Evolutionary conservation across 1,140 invertebrate species (phyloP).

Genomic region (Drosophila insularis): DNA sequence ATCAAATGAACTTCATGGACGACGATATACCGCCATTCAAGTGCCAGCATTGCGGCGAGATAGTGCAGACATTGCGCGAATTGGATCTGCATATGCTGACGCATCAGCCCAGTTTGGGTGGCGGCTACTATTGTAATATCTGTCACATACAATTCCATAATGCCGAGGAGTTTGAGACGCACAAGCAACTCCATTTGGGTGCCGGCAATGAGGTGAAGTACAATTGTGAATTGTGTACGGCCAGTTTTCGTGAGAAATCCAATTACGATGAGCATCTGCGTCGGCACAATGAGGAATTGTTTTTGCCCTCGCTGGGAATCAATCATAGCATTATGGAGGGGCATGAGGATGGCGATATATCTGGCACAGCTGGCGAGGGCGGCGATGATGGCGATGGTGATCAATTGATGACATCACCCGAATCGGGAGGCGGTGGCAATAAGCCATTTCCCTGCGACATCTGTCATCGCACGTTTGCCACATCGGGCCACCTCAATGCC

Average conservation of each 20-base stretch:
- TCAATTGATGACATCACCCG: slow-evolving; percentile 21
- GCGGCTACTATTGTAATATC: slow-evolving; percentile 64
- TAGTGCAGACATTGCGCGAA: slow-evolving; percentile 70
- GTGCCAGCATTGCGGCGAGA: slow-evolving; percentile 68
- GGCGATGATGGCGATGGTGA: slow-evolving; percentile 32
- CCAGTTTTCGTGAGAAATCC: slow-evolving; percentile 74
- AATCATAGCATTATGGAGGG: slow-evolving; percentile 67
- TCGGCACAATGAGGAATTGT: slow-evolving; percentile 73
- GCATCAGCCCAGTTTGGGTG: slow-evolving; percentile 64
- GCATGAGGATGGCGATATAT: slow-evolving; percentile 1
- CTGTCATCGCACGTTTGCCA: slow-evolving; percentile 66
- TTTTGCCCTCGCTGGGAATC: slow-evolving; percentile 64
- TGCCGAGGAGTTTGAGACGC: slow-evolving; percentile 66
- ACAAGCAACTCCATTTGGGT: slow-evolving; percentile 69
- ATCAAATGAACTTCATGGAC: slow-evolving; percentile 77
- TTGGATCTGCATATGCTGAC: slow-evolving; percentile 66
- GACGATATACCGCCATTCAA: slow-evolving; percentile 77
- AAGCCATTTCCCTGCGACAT: slow-evolving; percentile 64
- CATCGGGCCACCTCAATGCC: slow-evolving; percentile 62
- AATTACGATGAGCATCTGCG: slow-evolving; percentile 79
- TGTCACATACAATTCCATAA: slow-evolving; percentile 65
- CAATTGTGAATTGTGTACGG: slow-evolving; percentile 75
- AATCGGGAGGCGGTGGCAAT: slow-evolving; percentile 13
- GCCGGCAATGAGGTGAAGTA: slow-evolving; percentile 63
- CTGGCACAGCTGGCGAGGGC: not conserved